Base-by-base conservation (phyloP, 1,140 invertebrate species). In the Hycleus phaleratus region DNA sequence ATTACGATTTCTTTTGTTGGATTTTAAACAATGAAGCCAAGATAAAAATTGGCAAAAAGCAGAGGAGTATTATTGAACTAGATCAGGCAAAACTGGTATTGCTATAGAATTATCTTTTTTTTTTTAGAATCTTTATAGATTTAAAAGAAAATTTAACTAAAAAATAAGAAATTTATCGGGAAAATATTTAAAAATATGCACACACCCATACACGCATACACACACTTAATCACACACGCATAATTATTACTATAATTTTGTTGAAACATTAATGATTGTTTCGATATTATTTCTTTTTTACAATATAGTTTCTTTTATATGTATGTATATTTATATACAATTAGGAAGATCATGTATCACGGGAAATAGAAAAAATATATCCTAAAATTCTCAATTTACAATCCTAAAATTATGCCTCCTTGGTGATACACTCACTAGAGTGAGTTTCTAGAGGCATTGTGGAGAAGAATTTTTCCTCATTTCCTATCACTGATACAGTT, bases 281-380 rank as follows among this genome's bases (percentile, higher is more conserved):
- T 49, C 48, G 39, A 18, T 18, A 18, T 18, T 18, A 18, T 18
- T 18, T 18, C 18, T 18, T 18, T 18, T 18, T 18, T 18, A 18
- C 1, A 18, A 18, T 18, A 18, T 18, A 18, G 18, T 18, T 18
- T 18, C 2, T 4, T 42, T 42, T 42, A 42, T 42, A 42, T 18
- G 18, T 18, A 18, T 18, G 10, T 42, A 43, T 49, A 9, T 42
- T 56, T 56, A 56, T 44, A 18, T 49, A 56, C 46, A 43, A 56
- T 7, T 49, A 56, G 55, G 46, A 56, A 56, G 46, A 56, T 44
- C 55, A 49, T 56, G 40, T 56, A 56, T 56, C 55, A 56, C 55
- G 55, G 55, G 48, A 56, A 50, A 57, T 62, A 59, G 45, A 54
- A 60, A 57, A 57, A 53, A 53, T 66, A 61, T 38, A 59, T 52